These are phyloP conservation scores for Premnoplex brunnescens DNA, from an alignment of 2,797 vertebrate species.

Conservation along the genomic window DNA sequence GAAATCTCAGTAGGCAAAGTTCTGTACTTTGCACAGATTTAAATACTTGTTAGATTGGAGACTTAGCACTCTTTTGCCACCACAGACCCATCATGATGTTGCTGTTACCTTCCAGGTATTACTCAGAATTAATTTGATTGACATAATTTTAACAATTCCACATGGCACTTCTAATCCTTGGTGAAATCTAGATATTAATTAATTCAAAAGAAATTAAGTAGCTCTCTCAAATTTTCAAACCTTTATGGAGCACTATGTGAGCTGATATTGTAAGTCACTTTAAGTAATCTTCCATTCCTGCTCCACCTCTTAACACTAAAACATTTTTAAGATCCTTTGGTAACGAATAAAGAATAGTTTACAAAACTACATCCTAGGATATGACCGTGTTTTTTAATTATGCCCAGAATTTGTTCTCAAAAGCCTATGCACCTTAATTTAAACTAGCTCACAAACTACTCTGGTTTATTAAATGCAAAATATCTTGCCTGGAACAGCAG, in stretches of 20 bases:
- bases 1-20: not conserved
- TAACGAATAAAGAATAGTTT: not conserved
- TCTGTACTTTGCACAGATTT: not conserved
- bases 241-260: not conserved
- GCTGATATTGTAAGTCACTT: not conserved
- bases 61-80: not conserved
- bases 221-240: not conserved
- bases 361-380: not conserved
- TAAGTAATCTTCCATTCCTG: not conserved
- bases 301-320: not conserved
- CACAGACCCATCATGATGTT: not conserved
- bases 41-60: not conserved
- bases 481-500: not conserved
- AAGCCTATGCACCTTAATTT: not conserved
- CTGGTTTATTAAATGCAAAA: not conserved
- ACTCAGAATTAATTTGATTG: not conserved
- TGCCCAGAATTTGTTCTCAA: not conserved
- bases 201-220: not conserved
- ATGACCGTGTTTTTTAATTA: not conserved
- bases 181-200: not conserved
- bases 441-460: not conserved
- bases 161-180: not conserved
- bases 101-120: not conserved
- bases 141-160: not conserved
- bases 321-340: not conserved